Evolutionary conservation across 2,888 invertebrate genomes (phyloP).

Genomic region (Caenorhabditis sinica): DNA sequence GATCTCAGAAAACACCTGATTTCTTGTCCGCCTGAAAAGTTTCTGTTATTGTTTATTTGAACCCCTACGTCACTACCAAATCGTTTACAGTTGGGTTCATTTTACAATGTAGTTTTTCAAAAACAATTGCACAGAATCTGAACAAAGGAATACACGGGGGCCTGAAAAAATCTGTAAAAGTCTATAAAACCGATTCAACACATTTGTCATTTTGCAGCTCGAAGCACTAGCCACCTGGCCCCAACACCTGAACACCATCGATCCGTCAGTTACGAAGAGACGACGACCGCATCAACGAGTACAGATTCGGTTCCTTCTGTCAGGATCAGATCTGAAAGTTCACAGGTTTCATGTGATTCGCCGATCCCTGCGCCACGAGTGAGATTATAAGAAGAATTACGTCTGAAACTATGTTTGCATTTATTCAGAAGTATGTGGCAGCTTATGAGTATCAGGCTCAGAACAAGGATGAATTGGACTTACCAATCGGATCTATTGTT

Average conservation of each 20-base stretch:
- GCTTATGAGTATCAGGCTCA: slow-evolving; percentile 74
- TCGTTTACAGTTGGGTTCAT: not conserved
- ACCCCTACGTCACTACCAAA: not conserved
- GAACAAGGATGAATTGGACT: slow-evolving; percentile 75
- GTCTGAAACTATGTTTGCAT: not conserved
- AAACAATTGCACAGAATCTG: not conserved
- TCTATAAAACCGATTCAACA: not conserved
- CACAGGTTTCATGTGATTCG: slow-evolving; percentile 42
- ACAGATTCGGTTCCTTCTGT: slow-evolving; percentile 47
- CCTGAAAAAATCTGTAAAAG: not conserved
- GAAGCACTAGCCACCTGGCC: slow-evolving; percentile 61
- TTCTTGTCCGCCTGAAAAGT: not conserved
- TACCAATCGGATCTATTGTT: slow-evolving; percentile 75
- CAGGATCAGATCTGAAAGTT: slow-evolving; percentile 45
- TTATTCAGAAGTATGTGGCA: slow-evolving; percentile 54
- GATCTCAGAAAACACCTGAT: not conserved
- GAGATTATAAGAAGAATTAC: not conserved
- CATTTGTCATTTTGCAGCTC: slow-evolving; percentile 31
- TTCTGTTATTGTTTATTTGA: slow-evolving; percentile 2
- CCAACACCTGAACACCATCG: slow-evolving; percentile 60
- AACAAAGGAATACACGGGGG: too few species aligned
- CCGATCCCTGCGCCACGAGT: slow-evolving; percentile 24
- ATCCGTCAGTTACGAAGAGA: slow-evolving; percentile 57
- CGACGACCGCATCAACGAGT: slow-evolving; percentile 57
- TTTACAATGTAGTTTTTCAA: too few species aligned